These are phyloP conservation scores for Mustela lutreola DNA, from an alignment of 2,113 vertebrate genomes.

Conservation along the genomic window DNA sequence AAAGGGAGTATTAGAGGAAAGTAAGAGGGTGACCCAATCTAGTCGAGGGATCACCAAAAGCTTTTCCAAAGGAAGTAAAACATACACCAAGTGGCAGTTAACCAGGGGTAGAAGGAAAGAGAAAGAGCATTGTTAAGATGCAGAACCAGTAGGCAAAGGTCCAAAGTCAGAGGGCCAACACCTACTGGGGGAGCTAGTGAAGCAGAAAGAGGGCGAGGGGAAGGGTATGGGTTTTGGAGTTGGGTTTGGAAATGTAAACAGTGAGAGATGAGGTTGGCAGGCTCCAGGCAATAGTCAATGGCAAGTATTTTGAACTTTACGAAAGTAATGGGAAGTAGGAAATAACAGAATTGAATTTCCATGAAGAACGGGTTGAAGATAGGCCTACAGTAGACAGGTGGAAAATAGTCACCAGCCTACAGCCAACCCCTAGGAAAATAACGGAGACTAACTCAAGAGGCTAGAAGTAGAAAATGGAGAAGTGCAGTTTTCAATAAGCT, in stretches of 20 bases:
- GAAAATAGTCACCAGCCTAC: neutral
- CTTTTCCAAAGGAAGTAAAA: neutral
- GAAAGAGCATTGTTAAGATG: neutral
- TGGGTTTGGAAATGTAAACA: neutral
- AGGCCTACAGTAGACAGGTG: neutral
- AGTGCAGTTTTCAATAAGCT: neutral
- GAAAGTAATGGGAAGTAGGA: neutral
- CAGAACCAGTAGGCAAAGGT: neutral
- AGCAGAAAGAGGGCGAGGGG: neutral
- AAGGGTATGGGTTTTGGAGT: neutral
- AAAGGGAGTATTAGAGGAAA: neutral
- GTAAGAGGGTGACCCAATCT: neutral
- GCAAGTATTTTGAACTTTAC: neutral
- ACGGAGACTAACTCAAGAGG: neutral
- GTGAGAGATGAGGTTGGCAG: neutral
- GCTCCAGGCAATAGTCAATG: neutral
- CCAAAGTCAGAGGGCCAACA: neutral
- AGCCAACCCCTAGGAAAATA: neutral
- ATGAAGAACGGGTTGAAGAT: neutral
- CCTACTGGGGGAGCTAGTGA: neutral
- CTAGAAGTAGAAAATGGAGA: neutral
- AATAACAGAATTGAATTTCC: neutral
- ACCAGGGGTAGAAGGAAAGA: neutral
- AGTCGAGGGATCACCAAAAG: neutral
- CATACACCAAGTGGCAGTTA: neutral